These are phyloP conservation scores for Myocastor coypus DNA, from an alignment of 2,113 vertebrate species.

Conservation along the genomic window DNA sequence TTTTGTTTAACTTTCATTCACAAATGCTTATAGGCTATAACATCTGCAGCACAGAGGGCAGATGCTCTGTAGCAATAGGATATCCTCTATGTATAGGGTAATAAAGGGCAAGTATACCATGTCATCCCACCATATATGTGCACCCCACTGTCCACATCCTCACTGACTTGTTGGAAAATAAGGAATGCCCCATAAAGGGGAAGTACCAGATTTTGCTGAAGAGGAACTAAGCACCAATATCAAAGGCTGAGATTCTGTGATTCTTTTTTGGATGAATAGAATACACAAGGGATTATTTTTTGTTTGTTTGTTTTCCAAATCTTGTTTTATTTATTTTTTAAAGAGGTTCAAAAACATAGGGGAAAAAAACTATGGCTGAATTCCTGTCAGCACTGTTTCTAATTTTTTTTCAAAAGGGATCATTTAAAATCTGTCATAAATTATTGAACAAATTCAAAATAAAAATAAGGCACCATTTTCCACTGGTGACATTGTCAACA, in stretches of 20 bases:
- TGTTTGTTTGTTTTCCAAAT: too few species aligned
- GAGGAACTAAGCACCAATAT: not conserved
- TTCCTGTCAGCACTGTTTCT: too few species aligned
- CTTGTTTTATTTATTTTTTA: too few species aligned
- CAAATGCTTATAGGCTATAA: not conserved
- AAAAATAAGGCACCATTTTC: not conserved
- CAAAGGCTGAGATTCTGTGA: not conserved
- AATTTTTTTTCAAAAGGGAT: not conserved
- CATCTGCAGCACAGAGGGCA: not conserved
- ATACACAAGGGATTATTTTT: not conserved
- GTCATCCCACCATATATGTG: not conserved
- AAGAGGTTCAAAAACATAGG: too few species aligned
- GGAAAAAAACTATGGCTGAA: too few species aligned
- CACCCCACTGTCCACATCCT: not conserved
- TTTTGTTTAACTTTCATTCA: not conserved
- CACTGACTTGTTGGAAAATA: not conserved
- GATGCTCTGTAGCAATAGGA: not conserved
- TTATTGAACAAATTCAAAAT: slow-evolving; percentile 38
- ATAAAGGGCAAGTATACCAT: not conserved
- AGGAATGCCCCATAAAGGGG: not conserved
- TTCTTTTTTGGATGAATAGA: not conserved
- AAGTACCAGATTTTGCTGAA: not conserved
- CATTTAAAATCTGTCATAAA: not conserved
- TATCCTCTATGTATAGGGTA: not conserved
- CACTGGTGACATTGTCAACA: not conserved